Evolutionary conservation across 1,140 invertebrate genomes (phyloP), one percentile per base, ranked within the genome.

Genomic region (Fopius arisanus): DNA sequence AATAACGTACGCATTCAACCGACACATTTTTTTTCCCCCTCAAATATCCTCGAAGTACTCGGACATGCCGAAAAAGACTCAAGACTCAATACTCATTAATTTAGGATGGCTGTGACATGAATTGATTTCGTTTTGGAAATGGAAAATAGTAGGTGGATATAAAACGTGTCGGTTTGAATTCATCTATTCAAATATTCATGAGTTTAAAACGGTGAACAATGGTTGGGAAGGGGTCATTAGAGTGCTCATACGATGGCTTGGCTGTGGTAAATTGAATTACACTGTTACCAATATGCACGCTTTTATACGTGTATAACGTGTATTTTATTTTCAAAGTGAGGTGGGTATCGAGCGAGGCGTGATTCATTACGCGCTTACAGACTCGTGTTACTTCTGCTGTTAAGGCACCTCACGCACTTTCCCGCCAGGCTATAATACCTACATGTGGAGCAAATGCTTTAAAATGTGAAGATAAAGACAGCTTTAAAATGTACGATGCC

Each of bases 181-280:
- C 62, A 70, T 70, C 48, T 62, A 62, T 23, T 59, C 4, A 70
- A 59, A 70, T 70, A 70, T 70, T 70, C 33, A 70, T 70, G 68
- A 70, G 48, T 70, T 59, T 70, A 62, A 70, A 70, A 62, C 29
- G 67, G 26, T 70, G 48, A 70, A 70, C 68, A 70, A 70, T 70
- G 48, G 28, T 59, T 10, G 51, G 68, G 23, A 70, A 70, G 29
- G 28, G 68, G 29, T 70, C 68, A 70, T 70, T 70, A 70, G 68
- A 59, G 68, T 70, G 48, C 21, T 31, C 26, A 51, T 43, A 41
- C 67, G 43, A 69, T 51, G 67, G 9, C 43, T 33, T 68, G 48
- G 23, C 28, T 59, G 28, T 69, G 68, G 68, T 70, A 59, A 70
- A 70, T 70, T 59, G 68, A 70, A 70, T 70, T 70, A 70, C 48